These are phyloP conservation scores for Polypterus bichir DNA, from an alignment of 2,113 vertebrate species.

Conservation along the genomic window DNA sequence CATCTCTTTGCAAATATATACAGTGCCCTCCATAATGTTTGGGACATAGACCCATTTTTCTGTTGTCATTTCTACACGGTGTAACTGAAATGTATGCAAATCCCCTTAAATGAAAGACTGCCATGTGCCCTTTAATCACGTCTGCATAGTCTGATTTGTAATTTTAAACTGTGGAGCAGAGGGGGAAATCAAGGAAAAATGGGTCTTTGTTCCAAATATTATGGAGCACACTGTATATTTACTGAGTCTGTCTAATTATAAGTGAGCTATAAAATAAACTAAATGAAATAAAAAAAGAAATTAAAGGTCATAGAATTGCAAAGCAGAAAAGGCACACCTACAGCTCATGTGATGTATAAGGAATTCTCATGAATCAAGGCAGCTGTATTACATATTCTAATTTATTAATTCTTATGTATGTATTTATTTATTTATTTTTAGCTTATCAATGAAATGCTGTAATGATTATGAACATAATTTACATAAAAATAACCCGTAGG, in stretches of 20 bases:
- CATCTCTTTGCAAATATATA: too few relatives aligned
- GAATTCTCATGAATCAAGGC: slow-evolving; percentile 15
- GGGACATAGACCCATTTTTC: too few relatives aligned
- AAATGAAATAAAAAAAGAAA: slow-evolving; percentile 37
- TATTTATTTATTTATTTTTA: background rate
- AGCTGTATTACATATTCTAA: background rate
- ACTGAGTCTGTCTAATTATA: slow-evolving; percentile 30
- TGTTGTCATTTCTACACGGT: too few relatives aligned
- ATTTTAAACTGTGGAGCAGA: too few relatives aligned
- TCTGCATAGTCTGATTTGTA: too few relatives aligned
- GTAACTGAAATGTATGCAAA: too few relatives aligned
- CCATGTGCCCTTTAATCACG: too few relatives aligned
- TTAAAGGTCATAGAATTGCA: slow-evolving; percentile 32
- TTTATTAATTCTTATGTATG: slow-evolving; percentile 14
- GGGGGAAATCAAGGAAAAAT: too few relatives aligned
- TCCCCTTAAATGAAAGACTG: too few relatives aligned
- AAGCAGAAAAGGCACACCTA: slow-evolving; percentile 16
- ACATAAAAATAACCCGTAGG: slow-evolving; percentile 3
- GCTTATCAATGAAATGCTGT: slow-evolving; percentile 4
- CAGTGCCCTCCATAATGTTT: too few relatives aligned
- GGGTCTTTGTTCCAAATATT: too few relatives aligned
- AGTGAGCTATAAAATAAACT: slow-evolving; percentile 33
- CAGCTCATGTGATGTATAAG: slow-evolving; percentile 10
- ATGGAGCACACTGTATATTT: too few relatives aligned
- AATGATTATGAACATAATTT: slow-evolving; percentile 6